phyloP scores from a whole-genome alignment of 2,113 vertebrate genomes.

The Chaetodon trifascialis region DNA sequence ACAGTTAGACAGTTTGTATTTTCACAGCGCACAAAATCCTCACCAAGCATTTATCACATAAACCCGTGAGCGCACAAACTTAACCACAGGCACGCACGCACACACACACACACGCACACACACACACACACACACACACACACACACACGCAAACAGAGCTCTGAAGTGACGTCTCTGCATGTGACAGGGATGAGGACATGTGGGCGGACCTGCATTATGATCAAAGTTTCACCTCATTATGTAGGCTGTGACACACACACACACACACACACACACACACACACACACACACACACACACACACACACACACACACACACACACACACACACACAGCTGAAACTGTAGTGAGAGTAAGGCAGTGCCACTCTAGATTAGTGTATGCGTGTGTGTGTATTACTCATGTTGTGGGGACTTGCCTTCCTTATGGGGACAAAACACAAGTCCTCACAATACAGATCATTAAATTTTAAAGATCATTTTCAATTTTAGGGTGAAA shows the following conservation, averaged over 20 bases:
- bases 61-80: background rate
- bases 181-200: background rate
- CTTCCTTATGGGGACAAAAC: background rate
- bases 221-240: slow-evolving; percentile 22
- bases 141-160: background rate
- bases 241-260: slow-evolving; percentile 9
- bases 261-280: background rate
- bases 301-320: background rate
- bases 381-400: background rate
- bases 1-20: background rate
- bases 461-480: too few species aligned
- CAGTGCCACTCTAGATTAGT: slow-evolving; percentile 1
- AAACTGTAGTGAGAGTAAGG: background rate
- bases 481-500: too few species aligned
- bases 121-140: background rate
- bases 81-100: background rate
- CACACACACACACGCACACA: background rate
- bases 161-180: background rate
- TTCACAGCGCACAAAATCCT: background rate
- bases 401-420: too few species aligned
- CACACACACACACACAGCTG: background rate
- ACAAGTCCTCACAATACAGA: too few species aligned
- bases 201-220: background rate
- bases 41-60: background rate
- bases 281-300: background rate